phyloP scores from a whole-genome alignment of 2,888 invertebrate genomes.

The Pemphredon lugubris region DNA sequence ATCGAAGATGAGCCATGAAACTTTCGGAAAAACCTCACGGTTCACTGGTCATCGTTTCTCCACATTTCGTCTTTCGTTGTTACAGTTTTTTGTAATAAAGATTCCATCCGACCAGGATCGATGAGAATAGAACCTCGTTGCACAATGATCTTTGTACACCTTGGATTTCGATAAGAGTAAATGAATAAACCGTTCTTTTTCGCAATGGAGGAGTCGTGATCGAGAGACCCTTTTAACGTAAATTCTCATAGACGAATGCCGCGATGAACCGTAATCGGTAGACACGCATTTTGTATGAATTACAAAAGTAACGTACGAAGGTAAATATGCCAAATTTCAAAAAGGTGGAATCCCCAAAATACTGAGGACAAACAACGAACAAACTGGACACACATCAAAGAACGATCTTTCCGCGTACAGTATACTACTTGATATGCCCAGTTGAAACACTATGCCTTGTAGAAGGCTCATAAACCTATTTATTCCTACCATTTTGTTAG shows the following conservation, averaged over 20 bases:
- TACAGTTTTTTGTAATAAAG: conserved; percentile 30
- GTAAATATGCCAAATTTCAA: too few species aligned
- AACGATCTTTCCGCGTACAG: conserved; percentile 19
- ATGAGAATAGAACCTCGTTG: too few species aligned
- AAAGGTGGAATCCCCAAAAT: conserved; percentile 20
- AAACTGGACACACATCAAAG: conserved; percentile 6
- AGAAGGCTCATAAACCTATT: conserved; percentile 34
- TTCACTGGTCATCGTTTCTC: not conserved
- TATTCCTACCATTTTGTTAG: conserved; percentile 32
- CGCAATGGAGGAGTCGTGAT: too few species aligned
- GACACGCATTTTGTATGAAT: not conserved
- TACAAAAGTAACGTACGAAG: not conserved
- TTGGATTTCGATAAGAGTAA: not conserved
- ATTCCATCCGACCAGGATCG: conserved; percentile 19
- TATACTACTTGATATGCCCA: conserved; percentile 53
- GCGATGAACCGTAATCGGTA: not conserved
- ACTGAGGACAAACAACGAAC: conserved; percentile 10
- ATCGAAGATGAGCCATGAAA: not conserved
- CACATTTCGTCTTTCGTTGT: conserved; percentile 47
- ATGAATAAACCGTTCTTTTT: too few species aligned
- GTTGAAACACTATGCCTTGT: conserved; percentile 37
- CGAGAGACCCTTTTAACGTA: not conserved
- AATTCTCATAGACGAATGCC: not conserved
- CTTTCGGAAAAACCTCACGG: not conserved
- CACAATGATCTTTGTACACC: not conserved